A percentile compares a stretch with the other conserved stretches of the same genome.
These are phyloP conservation scores for Melanerpes aurifrons DNA, from an alignment of 2,113 vertebrate species.

Conservation along the genomic window DNA sequence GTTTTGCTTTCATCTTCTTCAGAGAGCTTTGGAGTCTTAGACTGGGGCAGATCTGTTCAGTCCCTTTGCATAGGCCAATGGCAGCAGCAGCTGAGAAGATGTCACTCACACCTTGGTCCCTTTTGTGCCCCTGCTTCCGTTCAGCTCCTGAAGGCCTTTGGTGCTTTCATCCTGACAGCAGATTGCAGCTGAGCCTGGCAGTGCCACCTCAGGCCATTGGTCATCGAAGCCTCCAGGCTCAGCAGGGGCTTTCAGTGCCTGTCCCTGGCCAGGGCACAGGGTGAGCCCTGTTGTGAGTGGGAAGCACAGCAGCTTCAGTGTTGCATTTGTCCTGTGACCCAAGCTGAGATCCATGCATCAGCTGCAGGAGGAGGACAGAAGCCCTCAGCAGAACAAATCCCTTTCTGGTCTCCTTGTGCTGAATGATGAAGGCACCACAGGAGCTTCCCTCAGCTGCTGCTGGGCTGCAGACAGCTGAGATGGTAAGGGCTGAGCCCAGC, in stretches of 20 bases:
- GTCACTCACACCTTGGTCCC: too few relatives aligned
- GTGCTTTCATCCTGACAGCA: neutral
- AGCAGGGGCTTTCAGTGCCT: neutral
- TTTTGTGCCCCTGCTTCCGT: neutral
- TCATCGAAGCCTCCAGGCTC: neutral
- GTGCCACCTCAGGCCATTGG: neutral
- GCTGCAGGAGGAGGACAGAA: neutral
- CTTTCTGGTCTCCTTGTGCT: neutral
- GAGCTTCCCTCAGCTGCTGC: neutral
- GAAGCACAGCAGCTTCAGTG: neutral
- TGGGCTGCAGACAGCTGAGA: neutral
- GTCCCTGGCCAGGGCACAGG: neutral
- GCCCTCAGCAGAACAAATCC: neutral
- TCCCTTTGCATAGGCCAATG: conserved; percentile 1
- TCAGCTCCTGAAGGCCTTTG: neutral
- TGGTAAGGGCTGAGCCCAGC: neutral
- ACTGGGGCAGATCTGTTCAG: conserved; percentile 38
- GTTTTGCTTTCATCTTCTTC: conserved; percentile 54
- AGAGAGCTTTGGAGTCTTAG: conserved; percentile 34
- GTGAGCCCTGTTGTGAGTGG: neutral
- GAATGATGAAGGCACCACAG: neutral
- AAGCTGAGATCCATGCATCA: neutral
- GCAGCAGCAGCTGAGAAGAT: neutral
- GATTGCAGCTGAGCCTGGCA: conserved; percentile 10
- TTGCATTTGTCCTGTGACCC: conserved; percentile 1